phyloP scores from a whole-genome alignment of 2,797 vertebrate genomes.

The Fringilla coelebs region DNA sequence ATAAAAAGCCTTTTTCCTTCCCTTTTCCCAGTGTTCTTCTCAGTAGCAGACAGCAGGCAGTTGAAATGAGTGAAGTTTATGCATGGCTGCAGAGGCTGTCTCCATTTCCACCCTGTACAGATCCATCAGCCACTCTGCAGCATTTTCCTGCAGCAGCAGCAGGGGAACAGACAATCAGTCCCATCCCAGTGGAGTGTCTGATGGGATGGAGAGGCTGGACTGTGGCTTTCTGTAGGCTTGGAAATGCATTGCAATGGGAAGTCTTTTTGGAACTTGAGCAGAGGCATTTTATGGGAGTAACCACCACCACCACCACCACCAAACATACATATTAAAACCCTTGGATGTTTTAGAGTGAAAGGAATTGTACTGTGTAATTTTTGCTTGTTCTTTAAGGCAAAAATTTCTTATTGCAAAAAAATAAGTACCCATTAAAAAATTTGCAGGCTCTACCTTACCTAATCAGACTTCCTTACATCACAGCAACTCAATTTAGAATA shows the following conservation, averaged over 20 bases:
- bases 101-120: neutral
- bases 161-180: constrained; percentile 26
- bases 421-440: neutral
- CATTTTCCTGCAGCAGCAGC: neutral
- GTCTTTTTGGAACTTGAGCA: neutral
- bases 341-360: neutral
- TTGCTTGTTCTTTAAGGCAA: neutral
- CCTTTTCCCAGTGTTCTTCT: neutral
- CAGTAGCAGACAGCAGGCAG: constrained; percentile 18
- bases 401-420: neutral
- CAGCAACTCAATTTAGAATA: neutral
- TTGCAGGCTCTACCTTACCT: neutral
- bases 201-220: constrained; percentile 1
- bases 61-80: constrained; percentile 58
- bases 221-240: constrained; percentile 14
- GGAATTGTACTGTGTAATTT: neutral
- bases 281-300: constrained; percentile 3
- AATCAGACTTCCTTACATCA: neutral
- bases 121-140: constrained; percentile 43
- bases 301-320: neutral
- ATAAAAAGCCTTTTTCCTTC: neutral
- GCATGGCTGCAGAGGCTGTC: constrained; percentile 63
- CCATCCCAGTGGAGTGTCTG: constrained; percentile 3
- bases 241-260: constrained; percentile 13
- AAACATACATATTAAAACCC: neutral